Evolutionary conservation across 2,113 vertebrate genomes (phyloP).

Genomic region (Dolichotis patagonum): DNA sequence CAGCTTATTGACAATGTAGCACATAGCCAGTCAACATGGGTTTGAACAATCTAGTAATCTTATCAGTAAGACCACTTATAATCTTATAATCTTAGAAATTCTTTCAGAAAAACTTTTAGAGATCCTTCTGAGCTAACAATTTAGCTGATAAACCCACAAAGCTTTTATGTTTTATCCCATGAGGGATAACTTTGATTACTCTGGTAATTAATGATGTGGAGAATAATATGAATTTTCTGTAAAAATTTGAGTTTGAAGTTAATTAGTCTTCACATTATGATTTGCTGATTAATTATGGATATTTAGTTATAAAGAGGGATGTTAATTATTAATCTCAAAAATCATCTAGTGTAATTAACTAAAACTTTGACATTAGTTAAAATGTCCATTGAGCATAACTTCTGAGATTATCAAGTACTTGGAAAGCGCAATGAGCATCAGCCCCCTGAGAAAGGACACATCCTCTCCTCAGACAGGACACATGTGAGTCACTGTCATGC

Average conservation of each 20-base stretch:
- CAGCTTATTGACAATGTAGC: constrained; percentile 65
- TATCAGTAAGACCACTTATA: neutral
- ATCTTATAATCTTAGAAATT: constrained; percentile 64
- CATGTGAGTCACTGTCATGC: neutral
- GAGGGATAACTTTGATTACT: constrained; percentile 96
- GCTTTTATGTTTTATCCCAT: constrained; percentile 90
- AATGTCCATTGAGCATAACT: constrained; percentile 80
- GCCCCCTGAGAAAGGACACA: constrained; percentile 32
- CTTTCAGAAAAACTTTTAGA: too few relatives aligned
- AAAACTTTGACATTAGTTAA: constrained; percentile 88
- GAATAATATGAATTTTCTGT: constrained; percentile 95
- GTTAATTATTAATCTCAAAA: constrained; percentile 99
- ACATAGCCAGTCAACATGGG: constrained; percentile 64
- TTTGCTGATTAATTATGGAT: constrained; percentile 99
- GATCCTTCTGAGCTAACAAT: constrained; percentile 75
- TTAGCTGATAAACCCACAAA: constrained; percentile 91
- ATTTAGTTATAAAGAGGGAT: constrained; percentile 97
- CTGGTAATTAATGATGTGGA: constrained; percentile 96
- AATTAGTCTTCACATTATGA: constrained; percentile 97
- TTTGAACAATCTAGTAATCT: constrained; percentile 76
- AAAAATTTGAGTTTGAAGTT: constrained; percentile 97
- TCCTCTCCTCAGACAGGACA: neutral
- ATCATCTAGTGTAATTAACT: constrained; percentile 95
- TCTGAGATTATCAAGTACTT: constrained; percentile 76
- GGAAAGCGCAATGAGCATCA: neutral